Evolutionary conservation across 1,140 invertebrate genomes (phyloP).

Genomic region (Proctacanthus coquilletti): DNA sequence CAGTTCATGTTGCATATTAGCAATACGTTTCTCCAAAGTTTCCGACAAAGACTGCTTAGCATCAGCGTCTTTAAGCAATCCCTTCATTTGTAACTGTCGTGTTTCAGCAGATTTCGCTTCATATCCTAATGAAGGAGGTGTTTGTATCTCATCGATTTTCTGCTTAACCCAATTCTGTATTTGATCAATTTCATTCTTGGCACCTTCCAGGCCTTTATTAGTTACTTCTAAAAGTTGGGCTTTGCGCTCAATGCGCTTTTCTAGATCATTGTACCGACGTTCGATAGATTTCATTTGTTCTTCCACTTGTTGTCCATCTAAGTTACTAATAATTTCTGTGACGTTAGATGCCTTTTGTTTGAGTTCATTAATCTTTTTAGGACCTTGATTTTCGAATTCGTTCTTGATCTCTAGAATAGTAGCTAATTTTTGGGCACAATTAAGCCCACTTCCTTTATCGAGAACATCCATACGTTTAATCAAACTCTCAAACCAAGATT

Average conservation of each 20-base stretch:
- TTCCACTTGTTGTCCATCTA: slow-evolving; percentile 80
- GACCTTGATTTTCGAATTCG: slow-evolving; percentile 53
- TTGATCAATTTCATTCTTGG: slow-evolving; percentile 54
- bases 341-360: slow-evolving; percentile 52
- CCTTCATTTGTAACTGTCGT: slow-evolving; percentile 50
- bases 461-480: slow-evolving; percentile 62
- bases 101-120: slow-evolving; percentile 59
- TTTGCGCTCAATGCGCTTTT: slow-evolving; percentile 69
- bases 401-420: slow-evolving; percentile 48
- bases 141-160: slow-evolving; percentile 49
- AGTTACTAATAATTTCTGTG: slow-evolving; percentile 62
- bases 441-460: slow-evolving; percentile 67
- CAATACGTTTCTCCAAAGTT: slow-evolving; percentile 64
- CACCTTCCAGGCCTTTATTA: slow-evolving; percentile 61
- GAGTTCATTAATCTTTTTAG: slow-evolving; percentile 47
- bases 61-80: slow-evolving; percentile 66
- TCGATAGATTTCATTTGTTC: slow-evolving; percentile 75
- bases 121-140: slow-evolving; percentile 51
- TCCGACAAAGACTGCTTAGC: slow-evolving; percentile 68
- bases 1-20: slow-evolving; percentile 70
- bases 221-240: slow-evolving; percentile 63
- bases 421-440: slow-evolving; percentile 61
- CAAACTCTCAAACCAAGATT: slow-evolving; percentile 63
- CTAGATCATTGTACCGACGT: slow-evolving; percentile 63
- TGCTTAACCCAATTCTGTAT: slow-evolving; percentile 66